Evolutionary conservation across 2,888 invertebrate species (phyloP), one percentile per base, ranked within the genome.

Genomic region (Augochlorella aurata): DNA sequence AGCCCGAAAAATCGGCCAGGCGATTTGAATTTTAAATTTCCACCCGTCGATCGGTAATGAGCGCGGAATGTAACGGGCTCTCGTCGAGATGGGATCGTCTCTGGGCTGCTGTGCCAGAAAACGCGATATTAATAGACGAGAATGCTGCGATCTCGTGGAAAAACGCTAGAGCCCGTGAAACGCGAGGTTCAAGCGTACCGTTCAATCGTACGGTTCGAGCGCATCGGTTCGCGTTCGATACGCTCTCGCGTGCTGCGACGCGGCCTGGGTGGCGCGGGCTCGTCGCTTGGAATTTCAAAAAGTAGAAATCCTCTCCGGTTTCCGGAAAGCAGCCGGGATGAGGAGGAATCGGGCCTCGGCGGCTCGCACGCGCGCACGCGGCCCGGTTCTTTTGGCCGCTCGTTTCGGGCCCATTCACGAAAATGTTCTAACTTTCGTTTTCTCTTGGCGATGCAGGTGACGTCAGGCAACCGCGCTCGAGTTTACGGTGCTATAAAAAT

Each of bases 51-150:
- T 87, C 84, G 61, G 87, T 89, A 89, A 90, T 90, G 85, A 89
- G 87, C 78, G 83, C 89, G 92, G 91, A 92, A 93, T 92, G 91
- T 93, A 93, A 93, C 93, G 93, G 92, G 74, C 76, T 79, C 67
- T 29, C 70, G 79, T 80, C 87, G 49, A 24, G 67, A 49, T n/a
- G 67, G 67, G 49, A 21, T 49, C 67, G 24, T 66, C 65, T 12
- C 71, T 76, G 81, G 85, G 81, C 78, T 75, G 81, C 83, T 87
- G 87, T 89, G 86, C 83, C 81, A 85, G 82, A 88, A 87, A 88
- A 76, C 72, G 74, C 79, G 75, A 29, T 18, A 61, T 29, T 29
- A 61, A 61, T 38, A 38, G 38, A 38, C 38, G 38, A 38, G 38
- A 38, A 38, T 38, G 38, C 38, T 5, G 38, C 38, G 38, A 38